These are phyloP conservation scores for Chloropsis cyanopogon DNA, from an alignment of 2,113 vertebrate genomes.

Conservation along the genomic window DNA sequence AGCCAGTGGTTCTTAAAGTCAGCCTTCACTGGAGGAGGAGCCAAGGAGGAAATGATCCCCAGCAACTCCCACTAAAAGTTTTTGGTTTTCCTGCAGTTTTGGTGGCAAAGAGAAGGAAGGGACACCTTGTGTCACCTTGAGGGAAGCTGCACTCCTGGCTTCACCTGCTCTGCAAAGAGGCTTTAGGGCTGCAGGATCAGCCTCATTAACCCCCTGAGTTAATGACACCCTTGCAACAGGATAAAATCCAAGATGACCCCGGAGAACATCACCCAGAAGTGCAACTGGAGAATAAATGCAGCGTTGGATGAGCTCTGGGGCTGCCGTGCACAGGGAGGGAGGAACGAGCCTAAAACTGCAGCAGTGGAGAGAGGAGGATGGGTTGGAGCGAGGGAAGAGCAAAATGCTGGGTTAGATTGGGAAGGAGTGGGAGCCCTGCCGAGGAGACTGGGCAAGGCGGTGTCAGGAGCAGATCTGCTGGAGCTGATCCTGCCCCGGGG, in stretches of 20 bases:
- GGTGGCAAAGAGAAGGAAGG: background rate
- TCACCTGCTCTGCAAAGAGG: background rate
- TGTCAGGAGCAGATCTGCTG: background rate
- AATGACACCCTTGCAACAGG: no score
- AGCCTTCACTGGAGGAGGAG: background rate
- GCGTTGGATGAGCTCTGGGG: background rate
- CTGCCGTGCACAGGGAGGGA: background rate
- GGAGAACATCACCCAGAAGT: background rate
- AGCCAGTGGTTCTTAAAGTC: fast-evolving
- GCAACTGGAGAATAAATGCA: background rate
- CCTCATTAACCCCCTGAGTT: background rate
- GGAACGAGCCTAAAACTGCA: background rate
- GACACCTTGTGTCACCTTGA: background rate
- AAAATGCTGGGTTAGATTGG: background rate
- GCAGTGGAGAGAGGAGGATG: background rate
- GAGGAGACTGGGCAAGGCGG: background rate
- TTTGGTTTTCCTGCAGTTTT: background rate
- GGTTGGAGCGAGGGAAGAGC: background rate
- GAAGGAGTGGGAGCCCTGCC: background rate
- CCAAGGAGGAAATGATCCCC: background rate
- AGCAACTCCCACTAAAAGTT: background rate
- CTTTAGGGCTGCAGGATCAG: background rate
- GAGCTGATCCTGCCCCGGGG: background rate
- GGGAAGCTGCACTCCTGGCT: background rate
- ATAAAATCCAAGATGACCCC: background rate